Base-by-base conservation (phyloP, 2,113 vertebrate species). In the rabbit (Oryctolagus cuniculus) region DNA sequence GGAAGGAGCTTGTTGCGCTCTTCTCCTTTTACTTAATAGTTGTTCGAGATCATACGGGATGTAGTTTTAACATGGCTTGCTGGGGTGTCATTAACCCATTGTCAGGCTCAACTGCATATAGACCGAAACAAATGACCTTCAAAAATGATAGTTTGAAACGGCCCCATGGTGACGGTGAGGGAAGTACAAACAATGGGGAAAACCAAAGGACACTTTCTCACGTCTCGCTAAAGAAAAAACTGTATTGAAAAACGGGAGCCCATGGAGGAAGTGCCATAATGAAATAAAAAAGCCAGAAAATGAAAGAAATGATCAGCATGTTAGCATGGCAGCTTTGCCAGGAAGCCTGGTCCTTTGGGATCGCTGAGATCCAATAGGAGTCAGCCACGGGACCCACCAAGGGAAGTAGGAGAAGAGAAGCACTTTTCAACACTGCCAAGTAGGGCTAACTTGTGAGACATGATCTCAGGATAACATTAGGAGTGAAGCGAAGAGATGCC, bases 41-140 rank as follows among this genome's bases (percentile, higher is more conserved):
- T 98, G 97, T 97, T 98, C 98, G 97, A 97, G 97, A 98, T 98
- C 29, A 0, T 74, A 90, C 22, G 21, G 25, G 84, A 89, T 81
- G 3, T 97, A 92, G 98, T 98, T 98, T 98, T 98, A 97, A 98
- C 96, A 95, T 11, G 44, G 89, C 94, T 98, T 97, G 95, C 98
- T 97, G 78, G 61, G 96, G 96, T 98, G 94, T 98, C 97, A 95
- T 98, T 98, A 98, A 98, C 97, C 98, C 96, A 95, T 97, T 96
- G 97, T 98, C 31, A 49, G 96, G 97, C 96, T 97, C 97, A 92
- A 96, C 96, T 96, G 98, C 95, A 58, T 94, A 58, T 94, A 92
- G 93, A 97, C 98, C 96, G 96, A 98, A 98, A 97, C 94, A 97
- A 98, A 96, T 98, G 98, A 98, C 98, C 98, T 98, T 98, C 98